A percentile compares a stretch with the other conserved stretches of the same genome.
Conservation (phyloP, 2,888 invertebrate genomes). For the Oxystoma pomonae region DNA sequence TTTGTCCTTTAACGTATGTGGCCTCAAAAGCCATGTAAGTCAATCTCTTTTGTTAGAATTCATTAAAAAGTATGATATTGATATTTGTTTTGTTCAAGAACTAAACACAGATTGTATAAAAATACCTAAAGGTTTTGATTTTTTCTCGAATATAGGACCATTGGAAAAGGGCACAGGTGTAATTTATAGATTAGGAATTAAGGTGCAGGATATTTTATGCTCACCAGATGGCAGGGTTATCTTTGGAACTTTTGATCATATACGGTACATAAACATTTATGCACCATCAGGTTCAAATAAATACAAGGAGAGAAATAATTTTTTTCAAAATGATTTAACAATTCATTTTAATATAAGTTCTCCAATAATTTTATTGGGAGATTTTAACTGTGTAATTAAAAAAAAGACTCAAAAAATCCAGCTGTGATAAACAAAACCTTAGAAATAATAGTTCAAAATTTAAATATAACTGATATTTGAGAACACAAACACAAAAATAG, state of each 20-base stretch:
- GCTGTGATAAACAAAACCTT: slow-evolving; percentile 5
- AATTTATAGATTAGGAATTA: neutral
- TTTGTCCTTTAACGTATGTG: neutral
- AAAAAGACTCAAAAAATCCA: slow-evolving; percentile 6
- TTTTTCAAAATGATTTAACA: slow-evolving; percentile 9
- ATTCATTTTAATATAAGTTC: neutral
- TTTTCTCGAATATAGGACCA: neutral
- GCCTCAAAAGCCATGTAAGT: neutral
- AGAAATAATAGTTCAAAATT: neutral
- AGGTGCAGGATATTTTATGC: neutral
- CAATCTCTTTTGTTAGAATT: neutral
- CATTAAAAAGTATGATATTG: neutral
- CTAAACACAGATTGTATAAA: neutral
- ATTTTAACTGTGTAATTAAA: slow-evolving; percentile 11
- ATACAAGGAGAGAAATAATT: slow-evolving; percentile 8
- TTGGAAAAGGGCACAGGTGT: neutral
- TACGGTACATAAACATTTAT: slow-evolving; percentile 9
- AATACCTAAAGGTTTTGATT: neutral
- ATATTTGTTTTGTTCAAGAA: neutral
- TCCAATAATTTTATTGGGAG: slow-evolving; percentile 1
- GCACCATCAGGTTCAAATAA: slow-evolving; percentile 11
- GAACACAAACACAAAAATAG: slow-evolving; percentile 2
- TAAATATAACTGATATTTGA: neutral
- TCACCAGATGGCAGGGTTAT: slow-evolving; percentile 10
- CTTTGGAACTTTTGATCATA: slow-evolving; percentile 9